A percentile compares a stretch with the other conserved stretches of the same genome.
Conservation (phyloP, 2,797 vertebrate species). For the Pseudomugil tenellus region DNA sequence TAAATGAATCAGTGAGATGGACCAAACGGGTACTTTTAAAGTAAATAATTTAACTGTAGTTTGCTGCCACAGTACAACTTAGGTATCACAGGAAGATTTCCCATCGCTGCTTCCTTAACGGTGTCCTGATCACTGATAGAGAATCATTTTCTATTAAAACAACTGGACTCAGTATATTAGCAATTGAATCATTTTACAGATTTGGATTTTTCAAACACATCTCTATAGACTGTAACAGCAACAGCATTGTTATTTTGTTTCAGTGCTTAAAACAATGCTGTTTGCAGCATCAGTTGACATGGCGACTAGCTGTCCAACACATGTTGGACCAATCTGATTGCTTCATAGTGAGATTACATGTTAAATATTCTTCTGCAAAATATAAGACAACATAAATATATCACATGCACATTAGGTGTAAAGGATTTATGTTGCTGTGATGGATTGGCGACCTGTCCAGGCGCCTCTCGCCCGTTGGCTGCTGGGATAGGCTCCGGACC, state of each 20-base stretch:
- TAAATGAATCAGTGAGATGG: neutral
- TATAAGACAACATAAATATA: neutral
- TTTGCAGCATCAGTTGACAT: slow-evolving; percentile 27
- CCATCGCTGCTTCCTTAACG: neutral
- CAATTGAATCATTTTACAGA: neutral
- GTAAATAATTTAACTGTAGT: neutral
- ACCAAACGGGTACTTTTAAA: neutral
- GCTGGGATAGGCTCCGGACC: too few relatives aligned
- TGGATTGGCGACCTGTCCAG: too few relatives aligned
- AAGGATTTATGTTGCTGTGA: too few relatives aligned
- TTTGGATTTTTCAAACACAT: neutral
- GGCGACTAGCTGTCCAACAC: slow-evolving; percentile 39
- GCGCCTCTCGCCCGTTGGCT: too few relatives aligned
- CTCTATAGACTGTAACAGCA: neutral
- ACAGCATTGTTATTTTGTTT: slow-evolving; percentile 12
- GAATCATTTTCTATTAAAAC: neutral
- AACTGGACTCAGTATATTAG: neutral
- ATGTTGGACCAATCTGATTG: slow-evolving; percentile 51
- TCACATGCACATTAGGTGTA: neutral
- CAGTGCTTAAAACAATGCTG: slow-evolving; percentile 22
- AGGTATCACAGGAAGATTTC: neutral
- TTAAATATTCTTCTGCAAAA: slow-evolving; percentile 32
- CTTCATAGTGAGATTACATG: slow-evolving; percentile 16
- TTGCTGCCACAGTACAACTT: neutral
- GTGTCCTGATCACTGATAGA: neutral